A percentile compares a stretch with the other conserved stretches of the same genome.
phyloP scores from a whole-genome alignment of 1,140 invertebrate genomes.

The Plectrocnemia conspersa region DNA sequence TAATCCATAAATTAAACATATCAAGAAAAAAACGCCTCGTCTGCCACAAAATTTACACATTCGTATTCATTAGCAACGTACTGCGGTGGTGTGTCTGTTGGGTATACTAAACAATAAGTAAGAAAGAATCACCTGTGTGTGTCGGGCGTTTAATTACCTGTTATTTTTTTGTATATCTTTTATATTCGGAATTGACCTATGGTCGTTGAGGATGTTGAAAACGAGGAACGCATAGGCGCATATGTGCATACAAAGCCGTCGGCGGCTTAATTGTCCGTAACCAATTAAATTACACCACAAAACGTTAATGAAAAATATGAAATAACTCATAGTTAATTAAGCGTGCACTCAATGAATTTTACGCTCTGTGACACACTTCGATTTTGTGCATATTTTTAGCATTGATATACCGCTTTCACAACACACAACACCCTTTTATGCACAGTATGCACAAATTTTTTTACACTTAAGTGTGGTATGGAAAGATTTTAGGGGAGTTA shows the following conservation, averaged over 20 bases:
- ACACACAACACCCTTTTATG: too few relatives aligned
- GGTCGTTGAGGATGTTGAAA: constrained; percentile 20
- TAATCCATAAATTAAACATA: constrained; percentile 24
- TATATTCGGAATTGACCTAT: constrained; percentile 21
- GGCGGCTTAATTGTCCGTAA: constrained; percentile 32
- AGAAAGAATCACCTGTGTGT: constrained; percentile 7
- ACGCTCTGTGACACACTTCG: not conserved
- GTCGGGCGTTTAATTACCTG: constrained; percentile 30
- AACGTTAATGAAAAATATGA: constrained; percentile 33
- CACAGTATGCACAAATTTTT: too few relatives aligned
- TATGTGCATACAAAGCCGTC: constrained; percentile 21
- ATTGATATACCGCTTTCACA: too few relatives aligned
- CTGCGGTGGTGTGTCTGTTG: not conserved
- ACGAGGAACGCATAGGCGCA: constrained; percentile 4
- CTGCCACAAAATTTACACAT: constrained; percentile 29
- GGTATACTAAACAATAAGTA: constrained; percentile 1
- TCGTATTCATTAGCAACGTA: constrained; percentile 27
- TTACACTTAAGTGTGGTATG: too few relatives aligned
- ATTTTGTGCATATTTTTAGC: constrained; percentile 1
- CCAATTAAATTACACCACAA: constrained; percentile 35
- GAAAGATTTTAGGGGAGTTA: too few relatives aligned
- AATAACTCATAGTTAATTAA: constrained; percentile 30
- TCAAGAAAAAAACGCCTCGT: constrained; percentile 15
- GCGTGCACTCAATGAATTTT: constrained; percentile 16
- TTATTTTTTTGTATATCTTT: constrained; percentile 19